A percentile compares a stretch with the other conserved stretches of the same genome.
phyloP scores from a whole-genome alignment of 2,113 vertebrate genomes.

The Urocolius indicus region DNA sequence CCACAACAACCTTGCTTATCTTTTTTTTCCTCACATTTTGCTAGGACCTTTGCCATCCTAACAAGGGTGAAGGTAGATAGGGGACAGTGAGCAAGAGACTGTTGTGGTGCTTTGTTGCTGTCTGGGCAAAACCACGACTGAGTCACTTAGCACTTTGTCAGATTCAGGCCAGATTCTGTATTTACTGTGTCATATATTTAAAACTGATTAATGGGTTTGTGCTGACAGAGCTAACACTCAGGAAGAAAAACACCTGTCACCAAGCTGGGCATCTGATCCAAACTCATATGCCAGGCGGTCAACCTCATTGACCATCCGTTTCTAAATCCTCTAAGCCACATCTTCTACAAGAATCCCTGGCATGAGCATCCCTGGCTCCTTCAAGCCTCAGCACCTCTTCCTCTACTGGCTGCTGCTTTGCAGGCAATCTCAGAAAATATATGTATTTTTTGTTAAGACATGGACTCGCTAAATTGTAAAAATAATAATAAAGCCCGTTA shows the following conservation, averaged over 20 bases:
- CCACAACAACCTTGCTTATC: too few species aligned
- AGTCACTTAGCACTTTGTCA: not conserved
- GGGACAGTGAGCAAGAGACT: too few species aligned
- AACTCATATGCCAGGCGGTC: not conserved
- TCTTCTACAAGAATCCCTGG: not conserved
- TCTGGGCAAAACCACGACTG: too few species aligned
- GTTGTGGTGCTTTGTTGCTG: too few species aligned
- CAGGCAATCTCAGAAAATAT: not conserved
- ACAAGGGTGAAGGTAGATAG: too few species aligned
- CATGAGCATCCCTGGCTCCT: not conserved
- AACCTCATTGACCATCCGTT: not conserved
- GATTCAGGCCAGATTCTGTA: not conserved
- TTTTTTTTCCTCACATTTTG: too few species aligned
- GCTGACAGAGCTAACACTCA: constrained; percentile 8
- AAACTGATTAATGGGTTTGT: constrained; percentile 45
- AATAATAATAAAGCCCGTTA: not conserved
- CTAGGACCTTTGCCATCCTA: too few species aligned
- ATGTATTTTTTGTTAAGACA: not conserved
- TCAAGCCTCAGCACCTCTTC: not conserved
- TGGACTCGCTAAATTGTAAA: not conserved
- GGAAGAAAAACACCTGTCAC: constrained; percentile 37
- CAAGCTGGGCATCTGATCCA: not conserved
- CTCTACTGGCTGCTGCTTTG: not conserved
- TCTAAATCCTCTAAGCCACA: not conserved
- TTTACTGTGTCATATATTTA: constrained; percentile 5